phyloP scores from a whole-genome alignment of 2,113 vertebrate species.

The Leptocoma aspasia region DNA sequence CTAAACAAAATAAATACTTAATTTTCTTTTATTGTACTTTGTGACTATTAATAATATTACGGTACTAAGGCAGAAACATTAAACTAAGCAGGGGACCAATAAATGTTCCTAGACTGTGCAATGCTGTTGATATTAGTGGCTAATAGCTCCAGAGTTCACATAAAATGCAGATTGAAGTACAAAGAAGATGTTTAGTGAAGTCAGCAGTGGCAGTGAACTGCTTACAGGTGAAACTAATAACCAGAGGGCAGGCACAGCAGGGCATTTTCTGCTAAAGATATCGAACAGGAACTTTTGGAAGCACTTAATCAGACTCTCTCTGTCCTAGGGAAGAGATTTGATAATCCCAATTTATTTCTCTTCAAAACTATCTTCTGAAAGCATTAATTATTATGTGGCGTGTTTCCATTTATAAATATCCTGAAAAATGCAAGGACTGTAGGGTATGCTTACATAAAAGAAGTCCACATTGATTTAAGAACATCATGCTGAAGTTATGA shows the following conservation, averaged over 20 bases:
- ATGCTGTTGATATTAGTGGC: conserved; percentile 73
- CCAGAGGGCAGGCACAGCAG: conserved; percentile 53
- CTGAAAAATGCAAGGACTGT: neutral
- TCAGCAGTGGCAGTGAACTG: conserved; percentile 68
- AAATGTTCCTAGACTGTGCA: conserved; percentile 71
- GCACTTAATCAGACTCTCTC: neutral
- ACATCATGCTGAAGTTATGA: conserved; percentile 31
- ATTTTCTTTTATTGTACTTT: conserved; percentile 78
- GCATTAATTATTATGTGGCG: neutral
- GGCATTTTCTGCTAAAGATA: conserved; percentile 27
- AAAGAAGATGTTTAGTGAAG: conserved; percentile 69
- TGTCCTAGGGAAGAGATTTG: conserved; percentile 19
- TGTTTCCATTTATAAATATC: neutral
- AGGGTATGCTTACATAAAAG: neutral
- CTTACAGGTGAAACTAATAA: conserved; percentile 73
- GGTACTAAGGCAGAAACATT: conserved; percentile 74
- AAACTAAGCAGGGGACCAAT: conserved; percentile 77
- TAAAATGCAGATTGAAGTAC: conserved; percentile 76
- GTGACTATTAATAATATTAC: conserved; percentile 77
- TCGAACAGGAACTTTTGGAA: conserved; percentile 36
- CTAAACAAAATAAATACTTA: conserved; percentile 77
- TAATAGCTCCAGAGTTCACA: conserved; percentile 75
- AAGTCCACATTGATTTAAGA: conserved; percentile 20
- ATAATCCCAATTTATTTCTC: conserved; percentile 2
- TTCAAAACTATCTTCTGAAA: neutral